These are phyloP conservation scores for Melanostigma gelatinosum DNA, from an alignment of 2,113 vertebrate genomes.

Conservation along the genomic window DNA sequence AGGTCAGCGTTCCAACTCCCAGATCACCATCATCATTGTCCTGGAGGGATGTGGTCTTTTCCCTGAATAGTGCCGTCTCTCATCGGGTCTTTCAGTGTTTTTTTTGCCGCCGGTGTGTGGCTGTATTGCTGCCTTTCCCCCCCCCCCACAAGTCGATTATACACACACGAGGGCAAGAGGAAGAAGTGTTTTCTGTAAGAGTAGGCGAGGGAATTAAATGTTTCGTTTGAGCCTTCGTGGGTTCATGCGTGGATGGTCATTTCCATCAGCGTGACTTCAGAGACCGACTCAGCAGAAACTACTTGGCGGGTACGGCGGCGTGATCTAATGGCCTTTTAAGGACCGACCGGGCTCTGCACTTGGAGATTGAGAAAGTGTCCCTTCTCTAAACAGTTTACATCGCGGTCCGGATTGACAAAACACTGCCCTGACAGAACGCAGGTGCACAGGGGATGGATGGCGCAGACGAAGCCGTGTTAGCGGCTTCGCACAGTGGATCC, in stretches of 20 bases:
- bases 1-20: slow-evolving; percentile 45
- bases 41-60: slow-evolving; percentile 20
- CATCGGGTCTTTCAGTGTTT: slow-evolving; percentile 36
- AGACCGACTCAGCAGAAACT: slow-evolving; percentile 20
- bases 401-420: slow-evolving; percentile 55
- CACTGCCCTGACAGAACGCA: slow-evolving; percentile 54
- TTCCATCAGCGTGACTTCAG: slow-evolving; percentile 66
- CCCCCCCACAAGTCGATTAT: neutral
- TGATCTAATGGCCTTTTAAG: slow-evolving; percentile 80
- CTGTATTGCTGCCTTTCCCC: slow-evolving; percentile 7
- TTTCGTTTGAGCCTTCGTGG: neutral
- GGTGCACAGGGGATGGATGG: slow-evolving; percentile 38
- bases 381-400: slow-evolving; percentile 81
- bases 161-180: neutral
- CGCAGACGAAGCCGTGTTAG: slow-evolving; percentile 9
- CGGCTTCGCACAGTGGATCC: neutral
- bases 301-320: slow-evolving; percentile 54
- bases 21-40: slow-evolving; percentile 24
- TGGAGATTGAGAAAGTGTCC: slow-evolving; percentile 65
- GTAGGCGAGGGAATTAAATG: neutral
- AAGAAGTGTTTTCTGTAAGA: neutral
- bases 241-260: neutral
- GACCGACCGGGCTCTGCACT: slow-evolving; percentile 60
- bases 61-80: slow-evolving; percentile 50
- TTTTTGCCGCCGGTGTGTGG: neutral